Conservation (phyloP, 2,888 invertebrate species). For the Schizaphis graminum region DNA sequence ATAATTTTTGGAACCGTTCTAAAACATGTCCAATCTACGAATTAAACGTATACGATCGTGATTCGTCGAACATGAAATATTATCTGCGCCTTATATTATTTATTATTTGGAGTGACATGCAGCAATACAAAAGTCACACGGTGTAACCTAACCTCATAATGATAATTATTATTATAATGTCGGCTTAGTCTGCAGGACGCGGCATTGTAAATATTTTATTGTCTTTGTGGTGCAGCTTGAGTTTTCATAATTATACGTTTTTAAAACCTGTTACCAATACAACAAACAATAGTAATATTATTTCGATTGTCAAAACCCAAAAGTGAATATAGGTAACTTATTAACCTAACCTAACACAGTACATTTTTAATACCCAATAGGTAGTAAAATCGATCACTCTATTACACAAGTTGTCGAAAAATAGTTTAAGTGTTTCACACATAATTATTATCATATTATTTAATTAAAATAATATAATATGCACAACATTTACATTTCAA, state of each 20-base stretch:
- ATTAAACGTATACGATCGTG: not conserved
- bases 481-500: not conserved
- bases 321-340: not conserved
- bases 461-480: not conserved
- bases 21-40: not conserved
- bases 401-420: not conserved
- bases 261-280: constrained; percentile 16
- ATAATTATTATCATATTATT: not conserved
- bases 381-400: not conserved
- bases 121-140: not conserved
- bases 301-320: not conserved
- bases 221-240: not conserved
- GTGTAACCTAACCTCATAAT: not conserved
- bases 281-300: not conserved
- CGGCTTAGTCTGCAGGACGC: not conserved
- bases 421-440: not conserved
- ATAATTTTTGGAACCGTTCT: not conserved
- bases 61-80: not conserved
- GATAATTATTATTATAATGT: not conserved
- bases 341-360: no score
- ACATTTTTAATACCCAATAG: not conserved
- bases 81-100: not conserved
- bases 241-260: constrained; percentile 17
- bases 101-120: not conserved
- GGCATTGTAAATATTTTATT: constrained; percentile 10